These are phyloP conservation scores for Nannoperca obscura DNA, from an alignment of 2,797 vertebrate species.

Conservation along the genomic window DNA sequence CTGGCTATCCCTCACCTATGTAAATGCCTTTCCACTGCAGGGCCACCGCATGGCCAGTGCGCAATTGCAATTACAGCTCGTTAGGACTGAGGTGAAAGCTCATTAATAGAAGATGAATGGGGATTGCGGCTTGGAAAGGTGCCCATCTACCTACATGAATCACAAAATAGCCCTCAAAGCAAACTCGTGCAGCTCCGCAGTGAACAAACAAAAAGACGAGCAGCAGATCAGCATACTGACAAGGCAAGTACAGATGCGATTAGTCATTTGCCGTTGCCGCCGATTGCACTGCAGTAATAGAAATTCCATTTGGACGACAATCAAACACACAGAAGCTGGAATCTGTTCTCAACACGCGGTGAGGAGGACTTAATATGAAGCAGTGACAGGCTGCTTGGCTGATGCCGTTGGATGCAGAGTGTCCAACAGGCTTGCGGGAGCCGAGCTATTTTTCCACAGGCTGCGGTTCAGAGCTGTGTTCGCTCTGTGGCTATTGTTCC, in stretches of 20 bases:
- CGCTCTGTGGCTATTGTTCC: constrained; percentile 80
- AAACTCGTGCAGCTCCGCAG: constrained; percentile 32
- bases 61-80: constrained; percentile 77
- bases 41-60: constrained; percentile 47
- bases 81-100: constrained; percentile 83
- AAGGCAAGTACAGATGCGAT: constrained; percentile 50
- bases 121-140: constrained; percentile 66
- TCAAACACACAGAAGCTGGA: constrained; percentile 52
- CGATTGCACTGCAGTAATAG: constrained; percentile 41
- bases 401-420: constrained; percentile 47
- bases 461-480: constrained; percentile 61
- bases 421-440: constrained; percentile 67
- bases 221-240: constrained; percentile 54
- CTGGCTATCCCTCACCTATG: constrained; percentile 41
- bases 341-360: constrained; percentile 43
- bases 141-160: constrained; percentile 72
- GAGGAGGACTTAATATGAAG: constrained; percentile 64
- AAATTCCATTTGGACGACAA: constrained; percentile 64
- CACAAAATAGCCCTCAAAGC: constrained; percentile 45
- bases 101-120: constrained; percentile 84
- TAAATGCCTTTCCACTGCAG: constrained; percentile 50
- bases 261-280: constrained; percentile 48
- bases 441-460: constrained; percentile 68
- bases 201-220: constrained; percentile 58
- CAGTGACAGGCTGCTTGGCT: constrained; percentile 69